Evolutionary conservation across 2,888 invertebrate species (phyloP).

Genomic region (Zhengitettix transpicula): DNA sequence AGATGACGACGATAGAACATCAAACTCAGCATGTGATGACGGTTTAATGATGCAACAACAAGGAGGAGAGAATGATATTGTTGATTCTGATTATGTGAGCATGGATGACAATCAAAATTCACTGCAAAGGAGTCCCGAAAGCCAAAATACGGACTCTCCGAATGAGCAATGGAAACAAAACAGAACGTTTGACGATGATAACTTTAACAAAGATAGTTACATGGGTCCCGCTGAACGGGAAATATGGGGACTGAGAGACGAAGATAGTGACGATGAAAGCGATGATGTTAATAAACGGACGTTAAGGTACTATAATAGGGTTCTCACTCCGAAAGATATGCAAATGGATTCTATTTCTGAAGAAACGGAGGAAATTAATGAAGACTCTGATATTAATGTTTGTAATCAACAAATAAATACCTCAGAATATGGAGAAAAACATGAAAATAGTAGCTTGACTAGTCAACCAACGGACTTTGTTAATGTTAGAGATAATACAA

Average conservation of each 20-base stretch:
- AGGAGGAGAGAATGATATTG: background rate
- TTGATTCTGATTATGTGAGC: background rate
- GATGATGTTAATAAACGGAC: background rate
- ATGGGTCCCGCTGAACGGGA: background rate
- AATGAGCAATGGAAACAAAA: no score
- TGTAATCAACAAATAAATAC: background rate
- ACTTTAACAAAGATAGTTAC: background rate
- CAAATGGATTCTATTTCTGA: background rate
- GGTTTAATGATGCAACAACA: background rate
- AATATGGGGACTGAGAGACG: background rate
- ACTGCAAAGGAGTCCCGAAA: background rate
- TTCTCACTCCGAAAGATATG: background rate
- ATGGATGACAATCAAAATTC: background rate
- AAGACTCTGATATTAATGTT: background rate
- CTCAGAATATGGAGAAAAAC: background rate
- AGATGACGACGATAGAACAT: no score
- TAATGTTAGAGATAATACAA: background rate
- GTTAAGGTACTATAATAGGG: background rate
- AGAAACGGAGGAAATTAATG: background rate
- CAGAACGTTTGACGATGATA: no score
- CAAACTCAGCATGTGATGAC: no score
- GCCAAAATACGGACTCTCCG: background rate
- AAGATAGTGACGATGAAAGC: background rate
- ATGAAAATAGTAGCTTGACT: background rate
- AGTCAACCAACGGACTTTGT: background rate